Evolutionary conservation across 2,113 vertebrate species (phyloP).

Genomic region (Campylomormyrus numenius): DNA sequence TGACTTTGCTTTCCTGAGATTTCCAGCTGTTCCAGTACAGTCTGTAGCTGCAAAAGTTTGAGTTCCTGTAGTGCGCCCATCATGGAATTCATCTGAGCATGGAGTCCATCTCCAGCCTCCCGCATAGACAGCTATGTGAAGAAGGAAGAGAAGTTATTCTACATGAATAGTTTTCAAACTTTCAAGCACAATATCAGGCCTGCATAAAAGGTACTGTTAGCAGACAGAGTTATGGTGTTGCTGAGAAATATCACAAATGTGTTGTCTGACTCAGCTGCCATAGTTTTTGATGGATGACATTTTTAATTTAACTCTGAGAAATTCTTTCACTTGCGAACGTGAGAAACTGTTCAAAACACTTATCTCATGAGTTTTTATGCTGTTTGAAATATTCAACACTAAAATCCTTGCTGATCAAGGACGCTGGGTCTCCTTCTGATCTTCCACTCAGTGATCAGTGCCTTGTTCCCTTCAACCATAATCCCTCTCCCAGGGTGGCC

Average conservation of each 20-base stretch:
- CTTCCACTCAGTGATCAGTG: background rate
- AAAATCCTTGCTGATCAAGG: background rate
- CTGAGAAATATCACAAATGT: background rate
- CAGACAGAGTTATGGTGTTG: background rate
- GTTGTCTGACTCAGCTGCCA: background rate
- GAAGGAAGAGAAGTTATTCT: background rate
- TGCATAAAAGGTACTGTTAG: background rate
- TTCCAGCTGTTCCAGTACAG: constrained; percentile 77
- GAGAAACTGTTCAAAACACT: background rate
- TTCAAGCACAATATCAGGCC: background rate
- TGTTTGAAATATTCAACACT: background rate
- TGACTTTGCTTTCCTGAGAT: constrained; percentile 62
- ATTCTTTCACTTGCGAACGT: background rate
- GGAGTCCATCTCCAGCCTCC: constrained; percentile 88
- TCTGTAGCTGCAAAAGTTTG: constrained; percentile 92
- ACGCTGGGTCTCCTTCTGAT: background rate
- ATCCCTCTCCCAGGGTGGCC: background rate
- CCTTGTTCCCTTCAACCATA: background rate
- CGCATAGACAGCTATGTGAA: constrained; percentile 75
- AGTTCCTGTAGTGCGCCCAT: constrained; percentile 96
- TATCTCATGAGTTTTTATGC: background rate
- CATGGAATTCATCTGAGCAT: constrained; percentile 95
- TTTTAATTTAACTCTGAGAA: background rate
- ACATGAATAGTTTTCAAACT: background rate
- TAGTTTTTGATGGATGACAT: background rate